These are phyloP conservation scores for Drosophila maculinotata DNA, from an alignment of 2,888 invertebrate genomes.

Conservation along the genomic window DNA sequence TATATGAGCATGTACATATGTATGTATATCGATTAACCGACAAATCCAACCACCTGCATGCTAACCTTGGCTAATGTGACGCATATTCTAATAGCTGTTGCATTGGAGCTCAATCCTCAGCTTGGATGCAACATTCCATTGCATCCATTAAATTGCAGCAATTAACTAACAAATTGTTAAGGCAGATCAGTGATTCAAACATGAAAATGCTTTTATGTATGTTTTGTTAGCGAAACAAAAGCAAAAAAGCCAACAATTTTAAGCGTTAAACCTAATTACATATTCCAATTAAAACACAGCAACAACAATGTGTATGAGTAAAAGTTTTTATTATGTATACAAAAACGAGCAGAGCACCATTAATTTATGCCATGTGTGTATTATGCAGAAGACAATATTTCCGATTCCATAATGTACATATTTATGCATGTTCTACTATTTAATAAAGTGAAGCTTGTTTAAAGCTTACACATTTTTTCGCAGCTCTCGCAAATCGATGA, in stretches of 20 bases:
- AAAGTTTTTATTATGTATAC: constrained; percentile 19
- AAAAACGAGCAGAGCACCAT: constrained; percentile 1
- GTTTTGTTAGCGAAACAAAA: constrained; percentile 7
- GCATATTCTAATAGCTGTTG: constrained; percentile 2
- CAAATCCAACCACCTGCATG: constrained; percentile 13
- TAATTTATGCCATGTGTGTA: constrained; percentile 5
- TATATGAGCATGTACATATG: constrained; percentile 6
- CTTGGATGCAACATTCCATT: constrained; percentile 17
- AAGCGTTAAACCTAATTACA: constrained; percentile 29
- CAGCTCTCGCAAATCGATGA: too few relatives aligned
- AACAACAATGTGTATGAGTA: constrained; percentile 21
- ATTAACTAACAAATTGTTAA: constrained; percentile 75
- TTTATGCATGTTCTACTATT: too few relatives aligned
- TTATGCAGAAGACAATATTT: neutral
- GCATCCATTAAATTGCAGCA: constrained; percentile 58
- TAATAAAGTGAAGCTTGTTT: too few relatives aligned
- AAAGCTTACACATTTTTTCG: too few relatives aligned
- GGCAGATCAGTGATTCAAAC: constrained; percentile 75
- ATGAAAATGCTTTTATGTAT: constrained; percentile 70
- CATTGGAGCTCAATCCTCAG: neutral
- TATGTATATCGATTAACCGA: constrained; percentile 26
- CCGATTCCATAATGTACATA: neutral
- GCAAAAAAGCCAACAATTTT: constrained; percentile 22
- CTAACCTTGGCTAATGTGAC: constrained; percentile 35
- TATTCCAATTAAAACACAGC: constrained; percentile 34